A percentile compares a stretch with the other conserved stretches of the same genome.
Conservation (phyloP, 2,888 invertebrate genomes). For the Agrilus cyanescens region DNA sequence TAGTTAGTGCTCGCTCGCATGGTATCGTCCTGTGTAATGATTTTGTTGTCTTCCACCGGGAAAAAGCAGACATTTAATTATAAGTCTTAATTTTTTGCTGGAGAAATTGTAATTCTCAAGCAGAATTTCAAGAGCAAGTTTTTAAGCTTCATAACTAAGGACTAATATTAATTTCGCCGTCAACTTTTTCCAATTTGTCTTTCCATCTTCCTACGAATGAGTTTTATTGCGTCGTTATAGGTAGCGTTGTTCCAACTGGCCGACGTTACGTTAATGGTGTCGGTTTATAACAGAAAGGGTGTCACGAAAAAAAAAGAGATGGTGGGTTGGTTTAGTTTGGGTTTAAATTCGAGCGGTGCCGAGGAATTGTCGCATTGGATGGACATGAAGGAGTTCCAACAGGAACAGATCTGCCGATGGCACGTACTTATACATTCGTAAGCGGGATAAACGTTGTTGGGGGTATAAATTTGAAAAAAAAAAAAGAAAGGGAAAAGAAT, state of each 20-base stretch:
- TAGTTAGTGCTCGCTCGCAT: too few relatives aligned
- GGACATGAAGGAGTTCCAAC: slow-evolving; percentile 79
- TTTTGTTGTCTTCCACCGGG: too few relatives aligned
- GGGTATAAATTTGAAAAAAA: slow-evolving; percentile 7
- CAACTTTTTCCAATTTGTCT: too few relatives aligned
- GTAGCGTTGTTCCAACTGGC: slow-evolving; percentile 90
- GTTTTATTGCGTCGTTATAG: slow-evolving; percentile 34
- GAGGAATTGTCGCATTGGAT: slow-evolving; percentile 90
- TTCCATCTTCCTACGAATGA: background rate
- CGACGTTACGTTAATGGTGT: slow-evolving; percentile 89
- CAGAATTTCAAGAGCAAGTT: too few relatives aligned
- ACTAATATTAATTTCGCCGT: too few relatives aligned
- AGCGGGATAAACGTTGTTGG: slow-evolving; percentile 18
- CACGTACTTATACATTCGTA: slow-evolving; percentile 73
- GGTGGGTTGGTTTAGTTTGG: slow-evolving; percentile 94
- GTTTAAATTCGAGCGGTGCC: slow-evolving; percentile 82
- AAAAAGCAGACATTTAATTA: too few relatives aligned
- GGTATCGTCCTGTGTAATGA: too few relatives aligned
- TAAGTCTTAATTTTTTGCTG: too few relatives aligned
- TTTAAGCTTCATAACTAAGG: too few relatives aligned
- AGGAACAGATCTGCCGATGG: slow-evolving; percentile 89
- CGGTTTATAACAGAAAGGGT: slow-evolving; percentile 82
- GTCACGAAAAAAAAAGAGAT: slow-evolving; percentile 90
- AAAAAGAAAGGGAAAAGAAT: slow-evolving; percentile 1
- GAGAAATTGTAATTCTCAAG: too few relatives aligned